Evolutionary conservation across 1,140 invertebrate species (phyloP).

Genomic region (Paralvinella palmiformis): DNA sequence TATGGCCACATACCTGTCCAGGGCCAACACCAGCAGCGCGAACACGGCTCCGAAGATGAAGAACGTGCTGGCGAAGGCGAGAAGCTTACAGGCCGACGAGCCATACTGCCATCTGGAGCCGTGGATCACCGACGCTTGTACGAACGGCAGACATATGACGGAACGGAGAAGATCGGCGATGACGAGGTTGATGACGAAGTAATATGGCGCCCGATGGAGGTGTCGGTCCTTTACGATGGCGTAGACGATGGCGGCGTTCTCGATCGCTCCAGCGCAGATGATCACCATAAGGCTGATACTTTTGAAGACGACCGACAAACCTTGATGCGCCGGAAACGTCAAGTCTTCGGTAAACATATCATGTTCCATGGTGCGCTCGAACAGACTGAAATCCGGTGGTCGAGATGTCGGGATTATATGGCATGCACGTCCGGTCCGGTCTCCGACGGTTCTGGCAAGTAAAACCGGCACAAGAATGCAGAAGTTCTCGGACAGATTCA

Average conservation of each 20-base stretch:
- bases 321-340: no score
- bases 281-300: no score
- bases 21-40: slow-evolving; percentile 33
- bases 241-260: slow-evolving; percentile 32
- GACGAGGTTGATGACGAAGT: slow-evolving; percentile 37
- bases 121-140: slow-evolving; percentile 33
- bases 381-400: no score
- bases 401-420: no score
- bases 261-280: slow-evolving; percentile 23
- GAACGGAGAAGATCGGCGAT: slow-evolving; percentile 36
- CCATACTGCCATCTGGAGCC: slow-evolving; percentile 35
- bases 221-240: slow-evolving; percentile 31
- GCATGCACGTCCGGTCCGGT: no score
- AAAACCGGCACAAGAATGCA: no score
- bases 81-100: slow-evolving; percentile 30
- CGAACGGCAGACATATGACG: slow-evolving; percentile 38
- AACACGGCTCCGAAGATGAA: slow-evolving; percentile 37
- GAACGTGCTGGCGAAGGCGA: slow-evolving; percentile 41
- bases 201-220: slow-evolving; percentile 39
- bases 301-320: no score
- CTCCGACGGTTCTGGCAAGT: no score
- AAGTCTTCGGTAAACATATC: no score
- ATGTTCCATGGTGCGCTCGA: no score
- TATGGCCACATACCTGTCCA: slow-evolving; percentile 36
- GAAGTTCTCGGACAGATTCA: no score